phyloP scores from a whole-genome alignment of 2,113 vertebrate species.

The Typhlomys cinereus region DNA sequence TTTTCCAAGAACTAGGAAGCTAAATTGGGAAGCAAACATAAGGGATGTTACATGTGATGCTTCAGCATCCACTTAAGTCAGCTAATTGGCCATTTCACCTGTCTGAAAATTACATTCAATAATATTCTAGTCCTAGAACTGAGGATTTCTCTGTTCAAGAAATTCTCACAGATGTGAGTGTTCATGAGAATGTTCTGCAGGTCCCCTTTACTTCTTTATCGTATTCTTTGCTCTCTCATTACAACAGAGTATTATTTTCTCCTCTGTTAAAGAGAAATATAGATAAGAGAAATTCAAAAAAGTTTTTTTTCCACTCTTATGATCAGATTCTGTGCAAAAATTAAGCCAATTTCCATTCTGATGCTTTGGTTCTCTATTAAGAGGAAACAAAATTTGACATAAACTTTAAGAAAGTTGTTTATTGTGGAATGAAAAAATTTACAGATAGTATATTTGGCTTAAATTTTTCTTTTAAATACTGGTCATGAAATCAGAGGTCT shows the following conservation, averaged over 20 bases:
- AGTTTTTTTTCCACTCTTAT: neutral
- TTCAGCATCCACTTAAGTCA: neutral
- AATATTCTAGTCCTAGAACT: slow-evolving; percentile 25
- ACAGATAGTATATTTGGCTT: neutral
- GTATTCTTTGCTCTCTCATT: neutral
- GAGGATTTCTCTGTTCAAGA: neutral
- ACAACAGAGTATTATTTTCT: neutral
- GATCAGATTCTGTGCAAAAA: slow-evolving; percentile 15
- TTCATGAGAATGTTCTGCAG: neutral
- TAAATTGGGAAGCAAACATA: neutral
- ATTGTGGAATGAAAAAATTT: slow-evolving; percentile 10
- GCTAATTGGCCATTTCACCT: neutral
- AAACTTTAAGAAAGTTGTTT: slow-evolving; percentile 36
- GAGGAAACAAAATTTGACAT: neutral
- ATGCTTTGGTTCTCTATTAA: slow-evolving; percentile 14
- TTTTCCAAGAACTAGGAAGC: neutral
- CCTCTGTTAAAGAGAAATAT: neutral
- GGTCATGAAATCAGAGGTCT: neutral
- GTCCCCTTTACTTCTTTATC: neutral
- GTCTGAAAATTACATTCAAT: slow-evolving; percentile 28
- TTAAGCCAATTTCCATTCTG: slow-evolving; percentile 1
- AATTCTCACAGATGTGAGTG: neutral
- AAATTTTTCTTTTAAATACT: slow-evolving; percentile 9
- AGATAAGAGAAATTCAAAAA: neutral
- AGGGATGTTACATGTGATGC: neutral